These are phyloP conservation scores for Rhopalosiphum padi DNA, from an alignment of 1,140 invertebrate species.

Conservation along the genomic window DNA sequence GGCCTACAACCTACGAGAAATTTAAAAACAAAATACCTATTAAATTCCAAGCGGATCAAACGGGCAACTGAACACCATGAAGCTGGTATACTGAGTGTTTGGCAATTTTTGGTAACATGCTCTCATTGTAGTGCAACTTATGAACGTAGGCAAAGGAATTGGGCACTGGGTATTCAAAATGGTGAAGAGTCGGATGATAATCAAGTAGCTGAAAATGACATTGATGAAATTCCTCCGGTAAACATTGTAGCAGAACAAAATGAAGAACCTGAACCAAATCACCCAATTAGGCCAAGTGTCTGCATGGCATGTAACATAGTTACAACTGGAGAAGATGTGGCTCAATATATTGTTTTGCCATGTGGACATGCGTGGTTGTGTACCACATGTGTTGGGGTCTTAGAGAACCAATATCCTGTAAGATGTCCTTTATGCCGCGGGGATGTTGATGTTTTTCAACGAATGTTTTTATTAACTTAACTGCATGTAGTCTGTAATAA, in stretches of 20 bases:
- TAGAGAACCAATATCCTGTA: too few species aligned
- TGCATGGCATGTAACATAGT: not conserved
- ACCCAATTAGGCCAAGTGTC: too few species aligned
- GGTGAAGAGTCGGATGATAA: not conserved
- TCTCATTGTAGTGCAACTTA: not conserved
- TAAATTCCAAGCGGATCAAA: too few species aligned
- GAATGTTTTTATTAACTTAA: too few species aligned
- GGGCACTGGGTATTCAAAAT: not conserved
- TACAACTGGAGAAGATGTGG: not conserved
- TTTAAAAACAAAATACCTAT: too few species aligned
- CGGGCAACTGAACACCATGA: too few species aligned
- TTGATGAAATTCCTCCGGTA: not conserved
- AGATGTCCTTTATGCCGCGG: too few species aligned
- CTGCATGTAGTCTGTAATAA: too few species aligned
- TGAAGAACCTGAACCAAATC: not conserved
- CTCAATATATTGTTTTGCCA: not conserved
- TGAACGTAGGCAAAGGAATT: not conserved
- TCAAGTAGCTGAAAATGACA: not conserved
- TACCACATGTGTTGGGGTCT: not conserved
- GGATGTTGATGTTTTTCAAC: too few species aligned
- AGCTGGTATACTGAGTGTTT: too few species aligned
- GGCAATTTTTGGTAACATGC: too few species aligned
- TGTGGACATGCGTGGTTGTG: not conserved
- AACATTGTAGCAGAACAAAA: not conserved
- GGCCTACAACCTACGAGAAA: too few species aligned